phyloP scores from a whole-genome alignment of 1,140 invertebrate species.

The Drosophila teissieri region DNA sequence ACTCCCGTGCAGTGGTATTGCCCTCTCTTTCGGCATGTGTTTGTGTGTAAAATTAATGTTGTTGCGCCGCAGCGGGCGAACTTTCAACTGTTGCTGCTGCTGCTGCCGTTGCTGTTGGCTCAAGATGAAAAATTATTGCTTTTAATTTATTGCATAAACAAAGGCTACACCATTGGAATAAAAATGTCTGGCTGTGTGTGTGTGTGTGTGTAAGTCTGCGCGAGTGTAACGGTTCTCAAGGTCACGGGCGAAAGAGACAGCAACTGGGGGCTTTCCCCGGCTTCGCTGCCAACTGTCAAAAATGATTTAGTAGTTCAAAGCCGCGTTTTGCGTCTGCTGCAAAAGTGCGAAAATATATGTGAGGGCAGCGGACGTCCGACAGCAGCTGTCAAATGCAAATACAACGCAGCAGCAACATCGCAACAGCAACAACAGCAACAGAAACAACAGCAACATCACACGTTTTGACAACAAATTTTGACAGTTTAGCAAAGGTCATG shows the following conservation, averaged over 20 bases:
- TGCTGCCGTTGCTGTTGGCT: conserved; percentile 49
- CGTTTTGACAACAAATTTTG: conserved; percentile 66
- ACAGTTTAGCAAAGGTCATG: conserved; percentile 75
- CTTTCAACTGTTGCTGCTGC: conserved; percentile 82
- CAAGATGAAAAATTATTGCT: conserved; percentile 85
- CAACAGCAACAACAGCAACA: conserved; percentile 19
- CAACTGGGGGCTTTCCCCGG: conserved; percentile 74
- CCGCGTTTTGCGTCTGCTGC: conserved; percentile 72
- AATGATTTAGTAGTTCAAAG: conserved; percentile 84
- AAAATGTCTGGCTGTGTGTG: conserved; percentile 38
- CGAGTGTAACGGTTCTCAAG: conserved; percentile 70
- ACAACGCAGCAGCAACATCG: conserved; percentile 21
- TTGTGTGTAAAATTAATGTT: conserved; percentile 75
- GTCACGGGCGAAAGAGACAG: conserved; percentile 56
- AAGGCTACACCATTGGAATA: conserved; percentile 59
- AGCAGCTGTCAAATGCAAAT: conserved; percentile 70
- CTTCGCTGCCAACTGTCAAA: conserved; percentile 80
- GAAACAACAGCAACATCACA: conserved; percentile 3
- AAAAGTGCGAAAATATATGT: conserved; percentile 57
- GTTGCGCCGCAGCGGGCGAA: conserved; percentile 81
- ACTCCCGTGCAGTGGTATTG: not conserved
- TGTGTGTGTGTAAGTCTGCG: conserved; percentile 27
- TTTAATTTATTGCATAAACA: conserved; percentile 84
- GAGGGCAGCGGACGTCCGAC: conserved; percentile 46
- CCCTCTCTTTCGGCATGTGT: conserved; percentile 34